A percentile compares a stretch with the other conserved stretches of the same genome.
phyloP scores from a whole-genome alignment of 2,113 vertebrate species.

The Anolis carolinensis region DNA sequence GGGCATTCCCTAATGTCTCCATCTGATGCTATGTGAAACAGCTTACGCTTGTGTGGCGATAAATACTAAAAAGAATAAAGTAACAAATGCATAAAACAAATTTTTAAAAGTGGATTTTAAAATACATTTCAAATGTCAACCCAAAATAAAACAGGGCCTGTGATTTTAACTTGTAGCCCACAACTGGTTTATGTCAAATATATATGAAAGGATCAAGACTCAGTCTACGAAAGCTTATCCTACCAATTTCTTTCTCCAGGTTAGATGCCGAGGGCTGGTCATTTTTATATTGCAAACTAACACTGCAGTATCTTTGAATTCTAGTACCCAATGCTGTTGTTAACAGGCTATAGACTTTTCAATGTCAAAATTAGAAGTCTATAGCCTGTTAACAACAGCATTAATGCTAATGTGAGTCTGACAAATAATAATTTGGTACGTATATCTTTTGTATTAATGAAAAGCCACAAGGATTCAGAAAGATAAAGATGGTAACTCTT shows the following conservation, averaged over 20 bases:
- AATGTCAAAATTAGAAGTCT: neutral
- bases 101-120: too few relatives aligned
- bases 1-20: neutral
- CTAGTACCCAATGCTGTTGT: neutral
- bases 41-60: neutral
- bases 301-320: too few relatives aligned
- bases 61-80: too few relatives aligned
- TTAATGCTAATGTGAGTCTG: neutral
- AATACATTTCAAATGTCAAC: too few relatives aligned
- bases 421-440: neutral
- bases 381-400: neutral
- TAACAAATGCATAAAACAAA: too few relatives aligned
- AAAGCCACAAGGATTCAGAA: neutral
- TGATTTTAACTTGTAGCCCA: too few relatives aligned
- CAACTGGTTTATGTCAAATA: neutral
- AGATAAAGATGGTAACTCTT: neutral
- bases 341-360: neutral
- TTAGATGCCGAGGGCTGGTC: too few relatives aligned
- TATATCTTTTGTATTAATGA: neutral
- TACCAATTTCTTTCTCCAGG: too few relatives aligned
- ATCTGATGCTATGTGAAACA: neutral
- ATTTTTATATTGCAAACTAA: too few relatives aligned
- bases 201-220: too few relatives aligned
- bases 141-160: too few relatives aligned
- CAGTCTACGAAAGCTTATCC: too few relatives aligned